A percentile compares a stretch with the other conserved stretches of the same genome.
Evolutionary conservation across 1,140 invertebrate species (phyloP).

Genomic region (Procambarus virginalis): DNA sequence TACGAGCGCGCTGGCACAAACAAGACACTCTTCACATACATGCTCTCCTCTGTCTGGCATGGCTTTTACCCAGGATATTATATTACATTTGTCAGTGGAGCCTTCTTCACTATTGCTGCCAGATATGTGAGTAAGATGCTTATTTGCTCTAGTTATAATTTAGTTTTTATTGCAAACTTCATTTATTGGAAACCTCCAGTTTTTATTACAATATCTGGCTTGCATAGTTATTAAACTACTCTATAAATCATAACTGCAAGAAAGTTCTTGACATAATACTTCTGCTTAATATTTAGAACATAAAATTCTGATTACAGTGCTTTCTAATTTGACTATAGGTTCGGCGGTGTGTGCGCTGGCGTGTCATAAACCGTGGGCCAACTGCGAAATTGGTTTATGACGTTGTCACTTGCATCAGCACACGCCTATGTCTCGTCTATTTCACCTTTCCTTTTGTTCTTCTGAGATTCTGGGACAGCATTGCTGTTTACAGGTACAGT

Average conservation of each 20-base stretch:
- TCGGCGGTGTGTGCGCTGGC: conserved; percentile 29
- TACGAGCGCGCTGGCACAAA: conserved; percentile 81
- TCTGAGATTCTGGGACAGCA: conserved; percentile 49
- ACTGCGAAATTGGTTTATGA: conserved; percentile 25
- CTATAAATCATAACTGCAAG: no score
- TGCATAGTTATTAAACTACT: no score
- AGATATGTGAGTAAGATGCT: conserved; percentile 79
- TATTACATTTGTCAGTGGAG: conserved; percentile 91
- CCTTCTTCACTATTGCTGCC: conserved; percentile 88
- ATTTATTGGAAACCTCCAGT: no score
- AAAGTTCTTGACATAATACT: no score
- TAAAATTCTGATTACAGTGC: not conserved
- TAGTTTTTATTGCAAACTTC: no score
- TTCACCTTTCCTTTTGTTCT: conserved; percentile 55
- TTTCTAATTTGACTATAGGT: conserved; percentile 5
- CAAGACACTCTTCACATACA: conserved; percentile 78
- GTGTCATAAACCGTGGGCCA: conserved; percentile 6
- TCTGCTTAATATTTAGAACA: not conserved
- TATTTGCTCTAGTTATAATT: not conserved
- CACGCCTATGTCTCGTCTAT: conserved; percentile 39
- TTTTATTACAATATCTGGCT: no score
- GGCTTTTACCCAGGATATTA: conserved; percentile 99
- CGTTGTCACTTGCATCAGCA: conserved; percentile 20
- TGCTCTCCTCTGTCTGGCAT: conserved; percentile 95
- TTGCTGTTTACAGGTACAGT: conserved; percentile 45